Base-by-base conservation (phyloP, 2,797 vertebrate genomes). In the Sebastes kiyomatsui region DNA sequence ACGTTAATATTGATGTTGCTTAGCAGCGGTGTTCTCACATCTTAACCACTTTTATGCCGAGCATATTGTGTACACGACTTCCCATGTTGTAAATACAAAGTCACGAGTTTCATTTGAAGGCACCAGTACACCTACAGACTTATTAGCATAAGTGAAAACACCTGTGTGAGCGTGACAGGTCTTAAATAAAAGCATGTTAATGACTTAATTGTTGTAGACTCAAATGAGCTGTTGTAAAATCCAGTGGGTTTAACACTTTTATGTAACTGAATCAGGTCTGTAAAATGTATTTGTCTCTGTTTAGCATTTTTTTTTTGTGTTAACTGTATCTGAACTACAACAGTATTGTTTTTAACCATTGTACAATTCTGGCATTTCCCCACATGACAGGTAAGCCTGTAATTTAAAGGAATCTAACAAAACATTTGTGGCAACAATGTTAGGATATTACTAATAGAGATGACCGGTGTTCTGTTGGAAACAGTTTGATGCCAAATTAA, bases 371-470 rank as follows among this genome's bases (percentile, higher is more conserved):
- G 38, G 8, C 0, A 66, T 66, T 46, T 49, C 38, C 64, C 10
- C 22, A 16, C 52, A 49, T 27, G 13, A 5, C 23, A 33, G 61
- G 35, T 52, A 67, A 25, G 46, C 18, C 46, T 49, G 18, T 49
- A 49, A 49, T 49, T 49, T 49, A 49, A 60, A 67, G 2, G 4
- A 64, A 23, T 71, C 54, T n/a, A 27, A 61, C 10, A 28, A 33
- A 1, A 7, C 28, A 58, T 62, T 35, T 30, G 27, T 32, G 13
- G 32, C 25, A 64, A 69, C 49, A 80, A 59, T 74, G 64, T 42
- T 38, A 73, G 72, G 70, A 64, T 82, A 68, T 80, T 75, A 69
- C 42, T 68, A 84, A 67, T 18, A 28, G 4, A 28, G 22, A 6
- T 32, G 71, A 52, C 27, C 4, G 22, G n/a, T 9, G 20, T n/a